Evolutionary conservation across 1,140 invertebrate genomes (phyloP), one percentile per base, ranked within the genome.

Genomic region (Saccostrea cuccullata): DNA sequence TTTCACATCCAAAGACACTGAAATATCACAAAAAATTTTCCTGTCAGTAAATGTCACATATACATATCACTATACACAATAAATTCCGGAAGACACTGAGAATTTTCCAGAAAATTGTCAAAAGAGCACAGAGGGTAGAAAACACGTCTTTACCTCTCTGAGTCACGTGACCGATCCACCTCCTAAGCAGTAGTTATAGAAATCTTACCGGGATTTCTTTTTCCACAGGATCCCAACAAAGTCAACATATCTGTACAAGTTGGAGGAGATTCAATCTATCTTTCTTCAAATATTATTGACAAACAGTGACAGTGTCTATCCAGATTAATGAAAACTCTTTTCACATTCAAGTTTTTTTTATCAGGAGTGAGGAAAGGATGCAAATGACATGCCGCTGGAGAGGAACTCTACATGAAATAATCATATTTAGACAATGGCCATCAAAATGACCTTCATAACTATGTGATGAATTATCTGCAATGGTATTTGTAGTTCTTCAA

Each of bases 401-500:
- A n/a, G n/a, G 82, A 83, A 83, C n/a, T 55, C n/a, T 83, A n/a
- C 47, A 55, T 55, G 1, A 56, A 55, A 20, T 55, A 11, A 8
- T 13, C 20, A 83, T 5, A 83, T 55, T 5, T 83, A 73, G 20
- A 85, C 70, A 0, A 30, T 26, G 23, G 30, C 3, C 55, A 70
- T 15, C n/a, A 23, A 87, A 82, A 87, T 60, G 85, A 89, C 8
- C 23, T 87, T 12, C 40, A n/a, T n/a, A n/a, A n/a, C 36, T 90
- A 90, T 88, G 84, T 73, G 1, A 86, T 55, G 1, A 23, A 88
- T 17, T 90, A 88, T 20, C 26, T 87, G 12, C 70, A 90, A n/a
- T 88, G 87, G 77, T 90, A 84, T 88, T 86, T 40, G 47, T 88
- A 0, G n/a, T 90, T 30, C 47, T 86, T 13, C 77, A 56, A 36